These are phyloP conservation scores for Elymnias hypermnestra DNA, from an alignment of 1,140 invertebrate genomes.

Conservation along the genomic window DNA sequence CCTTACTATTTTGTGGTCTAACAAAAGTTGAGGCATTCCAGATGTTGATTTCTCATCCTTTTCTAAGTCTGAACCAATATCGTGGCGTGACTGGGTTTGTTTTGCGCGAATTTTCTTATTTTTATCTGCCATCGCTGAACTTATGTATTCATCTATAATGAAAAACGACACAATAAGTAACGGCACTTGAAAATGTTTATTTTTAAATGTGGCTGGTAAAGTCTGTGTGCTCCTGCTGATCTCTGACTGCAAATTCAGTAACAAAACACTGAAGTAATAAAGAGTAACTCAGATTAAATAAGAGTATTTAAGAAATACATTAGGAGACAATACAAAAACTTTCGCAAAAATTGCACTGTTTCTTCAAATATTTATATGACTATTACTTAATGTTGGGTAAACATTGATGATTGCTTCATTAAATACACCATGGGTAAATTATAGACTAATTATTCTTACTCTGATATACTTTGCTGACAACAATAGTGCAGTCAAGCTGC, in stretches of 20 bases:
- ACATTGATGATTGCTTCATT: no score
- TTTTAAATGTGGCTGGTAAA: no score
- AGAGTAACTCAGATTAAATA: no score
- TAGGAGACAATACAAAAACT: no score
- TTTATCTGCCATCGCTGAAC: slow-evolving; percentile 18
- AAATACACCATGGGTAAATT: no score
- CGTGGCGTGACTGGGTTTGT: slow-evolving; percentile 15
- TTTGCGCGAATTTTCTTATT: slow-evolving; percentile 31
- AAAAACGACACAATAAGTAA: neutral
- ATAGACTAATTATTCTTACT: slow-evolving; percentile 24
- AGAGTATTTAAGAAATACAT: no score
- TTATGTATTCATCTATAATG: slow-evolving; percentile 33
- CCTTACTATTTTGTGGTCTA: slow-evolving; percentile 10
- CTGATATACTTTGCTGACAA: slow-evolving; percentile 28
- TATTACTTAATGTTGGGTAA: no score
- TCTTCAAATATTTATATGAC: no score
- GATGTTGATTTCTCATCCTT: slow-evolving; percentile 18
- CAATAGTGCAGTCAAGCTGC: slow-evolving; percentile 18
- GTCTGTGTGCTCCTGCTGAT: no score
- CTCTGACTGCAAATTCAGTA: no score
- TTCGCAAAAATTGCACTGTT: no score
- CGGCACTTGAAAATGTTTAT: neutral
- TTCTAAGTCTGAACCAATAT: slow-evolving; percentile 18
- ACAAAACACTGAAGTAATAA: no score
- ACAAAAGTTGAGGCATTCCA: neutral